phyloP scores from a whole-genome alignment of 2,797 vertebrate species.

The Phoeniculus purpureus region DNA sequence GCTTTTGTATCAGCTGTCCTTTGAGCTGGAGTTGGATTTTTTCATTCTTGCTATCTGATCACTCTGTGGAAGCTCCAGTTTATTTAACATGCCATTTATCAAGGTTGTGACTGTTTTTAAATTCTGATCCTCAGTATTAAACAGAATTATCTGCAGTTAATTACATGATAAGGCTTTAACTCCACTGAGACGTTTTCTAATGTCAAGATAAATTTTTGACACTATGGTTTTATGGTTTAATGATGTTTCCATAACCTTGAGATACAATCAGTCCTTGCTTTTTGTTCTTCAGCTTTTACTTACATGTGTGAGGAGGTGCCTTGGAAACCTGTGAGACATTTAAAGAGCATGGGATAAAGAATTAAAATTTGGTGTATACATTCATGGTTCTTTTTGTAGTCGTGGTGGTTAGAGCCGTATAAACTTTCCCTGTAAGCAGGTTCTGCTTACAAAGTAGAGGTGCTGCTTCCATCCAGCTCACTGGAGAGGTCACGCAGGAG shows the following conservation, averaged over 20 bases:
- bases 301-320: constrained; percentile 10
- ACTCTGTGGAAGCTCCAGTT: constrained; percentile 1
- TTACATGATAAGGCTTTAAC: constrained; percentile 39
- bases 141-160: constrained; percentile 62
- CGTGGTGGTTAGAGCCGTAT: neutral
- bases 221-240: constrained; percentile 40
- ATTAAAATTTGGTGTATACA: neutral
- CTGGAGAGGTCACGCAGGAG: neutral
- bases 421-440: neutral
- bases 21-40: constrained; percentile 8
- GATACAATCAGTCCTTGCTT: constrained; percentile 65
- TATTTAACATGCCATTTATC: constrained; percentile 49
- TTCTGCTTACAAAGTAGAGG: neutral
- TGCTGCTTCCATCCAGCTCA: neutral
- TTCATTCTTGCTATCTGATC: constrained; percentile 42
- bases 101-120: constrained; percentile 53
- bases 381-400: neutral
- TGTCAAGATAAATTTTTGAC: constrained; percentile 66
- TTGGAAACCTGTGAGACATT: constrained; percentile 7
- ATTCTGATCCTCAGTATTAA: constrained; percentile 62
- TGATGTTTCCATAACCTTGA: constrained; percentile 68
- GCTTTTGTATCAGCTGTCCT: neutral
- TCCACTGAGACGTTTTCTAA: constrained; percentile 55
- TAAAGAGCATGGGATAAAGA: neutral
- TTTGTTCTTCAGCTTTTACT: constrained; percentile 52